Evolutionary conservation across 1,140 invertebrate genomes (phyloP).

Genomic region (Dermatophagoides farinae): DNA sequence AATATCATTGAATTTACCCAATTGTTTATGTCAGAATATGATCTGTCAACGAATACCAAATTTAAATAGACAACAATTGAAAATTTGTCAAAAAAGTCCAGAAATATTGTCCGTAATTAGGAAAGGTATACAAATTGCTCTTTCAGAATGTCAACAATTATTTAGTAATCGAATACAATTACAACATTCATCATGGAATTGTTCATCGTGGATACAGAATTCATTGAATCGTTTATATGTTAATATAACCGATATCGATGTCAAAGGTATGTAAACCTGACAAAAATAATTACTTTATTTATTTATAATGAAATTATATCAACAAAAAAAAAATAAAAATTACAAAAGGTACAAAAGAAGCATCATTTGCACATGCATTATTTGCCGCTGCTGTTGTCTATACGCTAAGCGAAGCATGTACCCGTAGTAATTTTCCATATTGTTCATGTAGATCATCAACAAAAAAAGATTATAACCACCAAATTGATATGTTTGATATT

Average conservation of each 20-base stretch:
- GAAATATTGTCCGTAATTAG: background rate
- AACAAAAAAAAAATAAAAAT: background rate
- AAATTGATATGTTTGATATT: background rate
- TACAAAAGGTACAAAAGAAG: constrained; percentile 63
- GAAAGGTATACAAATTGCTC: background rate
- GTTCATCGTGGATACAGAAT: background rate
- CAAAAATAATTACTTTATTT: background rate
- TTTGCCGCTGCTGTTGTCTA: constrained; percentile 70
- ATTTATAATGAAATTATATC: background rate
- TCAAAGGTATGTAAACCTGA: background rate
- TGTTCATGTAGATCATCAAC: constrained; percentile 43
- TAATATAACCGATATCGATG: background rate
- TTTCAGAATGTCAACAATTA: background rate
- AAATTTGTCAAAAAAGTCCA: background rate
- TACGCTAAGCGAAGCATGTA: constrained; percentile 64
- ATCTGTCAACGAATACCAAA: constrained; percentile 3
- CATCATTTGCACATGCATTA: constrained; percentile 73
- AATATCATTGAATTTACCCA: no score
- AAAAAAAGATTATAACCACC: background rate
- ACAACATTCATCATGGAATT: background rate
- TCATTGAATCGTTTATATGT: constrained; percentile 1
- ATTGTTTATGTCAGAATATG: background rate
- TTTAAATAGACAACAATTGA: background rate
- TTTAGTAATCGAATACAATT: background rate
- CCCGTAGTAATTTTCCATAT: constrained; percentile 60